phyloP scores from a whole-genome alignment of 2,797 vertebrate species.

The Nothura maculosa region DNA sequence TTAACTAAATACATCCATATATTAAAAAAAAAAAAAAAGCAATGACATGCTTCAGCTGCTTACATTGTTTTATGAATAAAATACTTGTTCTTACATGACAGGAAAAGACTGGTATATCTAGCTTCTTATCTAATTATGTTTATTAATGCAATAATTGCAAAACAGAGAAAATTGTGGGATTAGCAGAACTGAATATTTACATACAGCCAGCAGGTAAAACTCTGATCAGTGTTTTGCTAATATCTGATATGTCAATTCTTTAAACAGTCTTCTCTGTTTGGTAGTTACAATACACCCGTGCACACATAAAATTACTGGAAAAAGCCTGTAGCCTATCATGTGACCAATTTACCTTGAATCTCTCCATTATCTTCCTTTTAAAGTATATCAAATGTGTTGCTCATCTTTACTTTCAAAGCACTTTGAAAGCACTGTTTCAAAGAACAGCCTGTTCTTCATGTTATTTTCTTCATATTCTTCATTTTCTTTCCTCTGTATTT shows the following conservation, averaged over 20 bases:
- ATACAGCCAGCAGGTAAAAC: background rate
- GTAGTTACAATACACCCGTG: background rate
- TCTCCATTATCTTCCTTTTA: background rate
- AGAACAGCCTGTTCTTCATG: background rate
- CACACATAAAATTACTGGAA: background rate
- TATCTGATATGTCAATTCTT: background rate
- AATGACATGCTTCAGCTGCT: background rate
- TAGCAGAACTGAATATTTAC: conserved; percentile 9
- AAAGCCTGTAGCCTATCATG: background rate
- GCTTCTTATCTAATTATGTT: conserved; percentile 9
- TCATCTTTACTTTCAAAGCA: background rate
- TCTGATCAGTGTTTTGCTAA: background rate
- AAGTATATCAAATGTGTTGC: background rate
- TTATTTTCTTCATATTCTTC: background rate
- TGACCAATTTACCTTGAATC: background rate
- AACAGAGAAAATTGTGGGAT: conserved; percentile 37
- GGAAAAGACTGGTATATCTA: background rate
- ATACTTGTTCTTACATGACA: background rate
- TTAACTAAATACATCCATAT: background rate
- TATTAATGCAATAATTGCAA: conserved; percentile 39
- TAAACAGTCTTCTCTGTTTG: background rate
- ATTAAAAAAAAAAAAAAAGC: background rate
- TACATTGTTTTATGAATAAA: background rate
- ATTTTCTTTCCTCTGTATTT: background rate
- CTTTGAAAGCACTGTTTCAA: no score